These are phyloP conservation scores for Otolemur garnettii DNA, from an alignment of 2,113 vertebrate genomes.

Conservation along the genomic window DNA sequence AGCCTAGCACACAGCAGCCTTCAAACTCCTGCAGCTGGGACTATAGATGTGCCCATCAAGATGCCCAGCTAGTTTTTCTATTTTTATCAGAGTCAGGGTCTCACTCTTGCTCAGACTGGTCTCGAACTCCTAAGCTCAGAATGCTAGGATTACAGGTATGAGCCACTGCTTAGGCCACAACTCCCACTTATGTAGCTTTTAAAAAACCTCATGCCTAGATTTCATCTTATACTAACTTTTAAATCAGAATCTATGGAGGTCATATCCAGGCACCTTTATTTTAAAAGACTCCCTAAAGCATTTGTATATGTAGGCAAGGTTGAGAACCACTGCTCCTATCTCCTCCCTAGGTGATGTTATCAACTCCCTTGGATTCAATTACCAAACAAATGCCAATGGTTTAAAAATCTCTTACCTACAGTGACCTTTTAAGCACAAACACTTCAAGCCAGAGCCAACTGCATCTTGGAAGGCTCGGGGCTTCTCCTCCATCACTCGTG, in stretches of 20 bases:
- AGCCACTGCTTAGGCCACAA: too few species aligned
- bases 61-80: too few species aligned
- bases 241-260: slow-evolving; percentile 13
- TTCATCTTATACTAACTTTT: background rate
- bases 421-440: background rate
- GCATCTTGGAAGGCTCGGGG: background rate
- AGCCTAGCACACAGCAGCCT: too few species aligned
- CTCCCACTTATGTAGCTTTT: background rate
- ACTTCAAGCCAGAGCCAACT: background rate
- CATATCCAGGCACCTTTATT: background rate
- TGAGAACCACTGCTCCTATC: background rate
- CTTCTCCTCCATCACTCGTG: background rate
- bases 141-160: too few species aligned
- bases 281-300: background rate
- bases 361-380: background rate
- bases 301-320: background rate
- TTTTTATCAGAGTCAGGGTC: too few species aligned
- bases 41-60: too few species aligned
- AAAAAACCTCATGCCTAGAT: background rate
- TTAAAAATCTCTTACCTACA: background rate
- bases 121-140: too few species aligned
- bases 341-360: background rate
- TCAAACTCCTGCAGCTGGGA: too few species aligned
- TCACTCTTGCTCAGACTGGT: too few species aligned
- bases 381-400: background rate